Evolutionary conservation across 2,888 invertebrate species (phyloP), one percentile per base, ranked within the genome.

Genomic region (Noctua janthe): DNA sequence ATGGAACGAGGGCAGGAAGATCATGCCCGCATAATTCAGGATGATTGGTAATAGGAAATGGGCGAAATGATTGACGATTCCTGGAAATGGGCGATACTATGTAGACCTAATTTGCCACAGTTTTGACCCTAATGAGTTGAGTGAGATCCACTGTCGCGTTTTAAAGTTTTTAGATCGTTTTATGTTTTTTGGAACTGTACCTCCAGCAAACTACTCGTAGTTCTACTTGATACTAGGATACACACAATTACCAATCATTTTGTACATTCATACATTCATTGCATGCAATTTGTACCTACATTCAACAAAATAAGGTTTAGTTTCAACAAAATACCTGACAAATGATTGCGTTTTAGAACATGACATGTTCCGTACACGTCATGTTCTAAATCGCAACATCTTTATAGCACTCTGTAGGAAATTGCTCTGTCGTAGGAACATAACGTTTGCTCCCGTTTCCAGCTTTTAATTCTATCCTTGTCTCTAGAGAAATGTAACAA

Each of bases 401-500:
- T 74, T 73, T 51, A 67, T 43, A 15, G 35, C 20, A 59, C n/a
- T 35, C 51, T 35, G n/a, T 47, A 51, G 73, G 56, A 80, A 81
- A 81, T 80, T 80, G 67, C 81, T 56, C 73, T 80, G 74, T 69
- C 74, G 15, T 29, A 51, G 11, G 11, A 43, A 70, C 29, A 23
- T 51, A 39, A 54, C 39, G 47, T 81, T 74, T 70, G 56, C 56
- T 71, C 82, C 8, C 56, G 35, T 56, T 82, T 0, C 56, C 66
- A 82, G 71, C 67, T 74, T 81, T 81, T 69, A 76, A 82, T 82
- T 56, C 8, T n/a, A 56, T 29, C 39, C 20, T 35, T 43, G 64
- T 71, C 81, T 71, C 81, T 13, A 5, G 82, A 82, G 82, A 82
- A 82, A 81, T 76, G 4, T 71, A 35, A 71, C 66, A 76, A 71